These are phyloP conservation scores for Nasonia oneida DNA, from an alignment of 2,888 invertebrate species.

Conservation along the genomic window DNA sequence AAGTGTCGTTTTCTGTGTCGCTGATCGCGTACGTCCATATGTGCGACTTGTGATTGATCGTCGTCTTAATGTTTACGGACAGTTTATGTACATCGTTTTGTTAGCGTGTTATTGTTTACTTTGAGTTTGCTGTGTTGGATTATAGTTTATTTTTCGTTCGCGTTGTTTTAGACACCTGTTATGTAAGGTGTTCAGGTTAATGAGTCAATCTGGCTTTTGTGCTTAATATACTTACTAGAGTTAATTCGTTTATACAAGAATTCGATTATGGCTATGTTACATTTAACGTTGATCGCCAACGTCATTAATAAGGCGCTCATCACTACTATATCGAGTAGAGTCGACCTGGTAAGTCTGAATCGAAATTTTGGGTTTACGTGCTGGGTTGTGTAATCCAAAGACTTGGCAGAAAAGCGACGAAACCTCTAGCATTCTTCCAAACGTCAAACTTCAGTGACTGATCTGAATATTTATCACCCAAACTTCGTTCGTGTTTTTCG, in stretches of 20 bases:
- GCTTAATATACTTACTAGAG: neutral
- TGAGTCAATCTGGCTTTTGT: neutral
- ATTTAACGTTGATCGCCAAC: constrained; percentile 66
- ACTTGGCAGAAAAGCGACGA: neutral
- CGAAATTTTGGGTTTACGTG: neutral
- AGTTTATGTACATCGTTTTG: neutral
- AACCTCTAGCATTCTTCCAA: neutral
- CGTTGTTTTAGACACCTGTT: neutral
- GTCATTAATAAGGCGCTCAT: constrained; percentile 65
- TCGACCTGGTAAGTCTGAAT: constrained; percentile 57
- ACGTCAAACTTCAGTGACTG: neutral
- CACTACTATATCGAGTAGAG: constrained; percentile 58
- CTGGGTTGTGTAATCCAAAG: neutral
- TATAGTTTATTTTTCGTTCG: neutral
- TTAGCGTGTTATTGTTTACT: neutral
- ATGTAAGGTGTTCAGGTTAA: neutral
- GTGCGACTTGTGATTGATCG: neutral
- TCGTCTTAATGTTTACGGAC: neutral
- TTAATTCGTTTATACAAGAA: constrained; percentile 31
- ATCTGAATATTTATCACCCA: neutral
- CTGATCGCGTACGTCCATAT: neutral
- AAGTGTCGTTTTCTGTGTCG: neutral
- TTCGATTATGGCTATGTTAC: constrained; percentile 65
- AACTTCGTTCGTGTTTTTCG: too few species aligned
- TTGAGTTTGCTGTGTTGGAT: neutral